These are phyloP conservation scores for Drosophila picticornis DNA, from an alignment of 2,888 invertebrate genomes.

Conservation along the genomic window DNA sequence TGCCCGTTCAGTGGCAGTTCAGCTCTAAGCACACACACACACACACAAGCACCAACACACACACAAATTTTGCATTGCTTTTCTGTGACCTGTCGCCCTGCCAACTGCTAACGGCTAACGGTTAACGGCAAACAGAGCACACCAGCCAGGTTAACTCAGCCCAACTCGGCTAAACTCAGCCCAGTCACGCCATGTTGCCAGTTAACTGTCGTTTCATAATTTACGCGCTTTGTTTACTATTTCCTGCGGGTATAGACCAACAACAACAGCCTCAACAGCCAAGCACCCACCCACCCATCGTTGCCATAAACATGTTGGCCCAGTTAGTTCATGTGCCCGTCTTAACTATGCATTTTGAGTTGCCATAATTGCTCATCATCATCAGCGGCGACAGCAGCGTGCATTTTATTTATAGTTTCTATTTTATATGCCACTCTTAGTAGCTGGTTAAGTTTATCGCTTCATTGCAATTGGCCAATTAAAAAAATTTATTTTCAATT, in stretches of 20 bases:
- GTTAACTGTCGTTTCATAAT: constrained; percentile 77
- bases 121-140: constrained; percentile 1
- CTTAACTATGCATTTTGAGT: constrained; percentile 53
- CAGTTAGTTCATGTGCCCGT: constrained; percentile 42
- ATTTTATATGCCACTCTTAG: constrained; percentile 42
- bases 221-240: constrained; percentile 78
- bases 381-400: constrained; percentile 35
- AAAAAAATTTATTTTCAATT: constrained; percentile 57
- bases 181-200: constrained; percentile 73
- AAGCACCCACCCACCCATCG: neutral
- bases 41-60: constrained; percentile 3
- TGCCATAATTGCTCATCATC: constrained; percentile 71
- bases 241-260: constrained; percentile 65
- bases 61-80: constrained; percentile 56
- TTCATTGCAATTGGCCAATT: constrained; percentile 70
- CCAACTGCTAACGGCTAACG: neutral
- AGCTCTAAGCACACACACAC: constrained; percentile 36
- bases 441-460: constrained; percentile 50
- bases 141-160: constrained; percentile 52
- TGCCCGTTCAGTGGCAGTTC: constrained; percentile 16
- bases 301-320: constrained; percentile 57
- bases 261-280: neutral
- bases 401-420: constrained; percentile 53
- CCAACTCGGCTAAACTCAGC: constrained; percentile 59
- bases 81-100: constrained; percentile 35